These are phyloP conservation scores for Atta cephalotes DNA, from an alignment of 1,140 invertebrate genomes.

Conservation along the genomic window DNA sequence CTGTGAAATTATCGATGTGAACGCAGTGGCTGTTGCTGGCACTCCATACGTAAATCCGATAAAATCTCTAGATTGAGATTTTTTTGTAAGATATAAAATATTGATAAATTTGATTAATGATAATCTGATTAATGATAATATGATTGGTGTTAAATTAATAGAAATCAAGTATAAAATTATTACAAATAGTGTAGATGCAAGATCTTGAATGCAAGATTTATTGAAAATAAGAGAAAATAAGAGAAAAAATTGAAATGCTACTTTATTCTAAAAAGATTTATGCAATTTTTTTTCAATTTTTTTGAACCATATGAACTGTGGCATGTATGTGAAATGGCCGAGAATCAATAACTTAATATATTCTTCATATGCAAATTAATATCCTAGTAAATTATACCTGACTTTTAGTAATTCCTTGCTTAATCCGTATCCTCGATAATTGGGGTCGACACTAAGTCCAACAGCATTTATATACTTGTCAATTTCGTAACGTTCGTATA, in stretches of 20 bases:
- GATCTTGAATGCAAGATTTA: too few relatives aligned
- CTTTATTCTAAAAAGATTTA: not conserved
- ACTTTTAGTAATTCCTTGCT: slow-evolving; percentile 74
- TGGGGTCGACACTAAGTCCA: slow-evolving; percentile 78
- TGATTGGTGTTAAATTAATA: not conserved
- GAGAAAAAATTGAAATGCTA: not conserved
- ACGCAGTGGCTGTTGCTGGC: slow-evolving; percentile 64
- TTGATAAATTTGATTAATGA: not conserved
- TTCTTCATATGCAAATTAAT: not conserved
- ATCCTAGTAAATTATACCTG: slow-evolving; percentile 69
- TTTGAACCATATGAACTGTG: not conserved
- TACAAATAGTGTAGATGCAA: too few relatives aligned
- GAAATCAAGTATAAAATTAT: not conserved
- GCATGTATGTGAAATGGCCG: not conserved
- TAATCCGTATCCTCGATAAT: slow-evolving; percentile 79
- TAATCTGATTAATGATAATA: not conserved
- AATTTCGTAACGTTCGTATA: slow-evolving; percentile 48
- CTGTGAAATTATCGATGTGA: slow-evolving; percentile 71
- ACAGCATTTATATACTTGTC: slow-evolving; percentile 77
- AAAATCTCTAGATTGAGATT: slow-evolving; percentile 48
- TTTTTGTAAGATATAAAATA: not conserved
- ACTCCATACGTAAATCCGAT: slow-evolving; percentile 69
- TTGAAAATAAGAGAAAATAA: not conserved
- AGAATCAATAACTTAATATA: not conserved
- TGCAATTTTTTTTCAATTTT: not conserved